phyloP scores from a whole-genome alignment of 2,888 invertebrate genomes.

The Plusia festucae region DNA sequence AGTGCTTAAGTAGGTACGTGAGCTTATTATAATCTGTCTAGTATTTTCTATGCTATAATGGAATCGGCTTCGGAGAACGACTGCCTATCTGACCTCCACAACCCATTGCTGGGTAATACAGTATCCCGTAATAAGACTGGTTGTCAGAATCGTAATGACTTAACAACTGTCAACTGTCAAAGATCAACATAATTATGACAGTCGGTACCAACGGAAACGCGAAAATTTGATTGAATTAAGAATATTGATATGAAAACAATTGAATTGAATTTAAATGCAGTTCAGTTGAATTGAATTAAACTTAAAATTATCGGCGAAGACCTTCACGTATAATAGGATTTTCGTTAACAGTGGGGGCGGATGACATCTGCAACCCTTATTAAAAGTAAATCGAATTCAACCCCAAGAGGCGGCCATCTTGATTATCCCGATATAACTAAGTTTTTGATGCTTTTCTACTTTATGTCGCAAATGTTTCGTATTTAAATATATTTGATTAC shows the following conservation, averaged over 20 bases:
- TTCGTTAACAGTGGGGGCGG: constrained; percentile 36
- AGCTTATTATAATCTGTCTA: not conserved
- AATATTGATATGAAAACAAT: too few relatives aligned
- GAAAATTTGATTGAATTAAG: too few relatives aligned
- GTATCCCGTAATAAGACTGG: too few relatives aligned
- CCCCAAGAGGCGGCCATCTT: constrained; percentile 57
- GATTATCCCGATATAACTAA: constrained; percentile 43
- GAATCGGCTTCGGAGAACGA: too few relatives aligned
- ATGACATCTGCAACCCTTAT: constrained; percentile 66
- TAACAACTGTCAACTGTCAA: too few relatives aligned
- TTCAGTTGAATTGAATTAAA: not conserved
- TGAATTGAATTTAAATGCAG: too few relatives aligned
- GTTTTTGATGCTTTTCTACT: constrained; percentile 12
- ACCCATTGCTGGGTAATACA: too few relatives aligned
- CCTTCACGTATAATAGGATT: constrained; percentile 43
- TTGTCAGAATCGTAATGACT: too few relatives aligned
- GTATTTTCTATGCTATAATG: not conserved
- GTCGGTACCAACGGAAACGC: too few relatives aligned
- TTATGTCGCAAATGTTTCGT: too few relatives aligned
- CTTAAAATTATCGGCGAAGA: constrained; percentile 9
- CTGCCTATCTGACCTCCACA: not conserved
- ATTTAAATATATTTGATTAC: too few relatives aligned
- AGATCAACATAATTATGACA: too few relatives aligned
- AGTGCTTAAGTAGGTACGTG: not conserved
- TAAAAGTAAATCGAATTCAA: constrained; percentile 64